Percentiles rank a stretch among this genome's conserved stretches.
These are phyloP conservation scores for Neomorphus geoffroyi DNA, from an alignment of 2,797 vertebrate genomes.

Conservation along the genomic window DNA sequence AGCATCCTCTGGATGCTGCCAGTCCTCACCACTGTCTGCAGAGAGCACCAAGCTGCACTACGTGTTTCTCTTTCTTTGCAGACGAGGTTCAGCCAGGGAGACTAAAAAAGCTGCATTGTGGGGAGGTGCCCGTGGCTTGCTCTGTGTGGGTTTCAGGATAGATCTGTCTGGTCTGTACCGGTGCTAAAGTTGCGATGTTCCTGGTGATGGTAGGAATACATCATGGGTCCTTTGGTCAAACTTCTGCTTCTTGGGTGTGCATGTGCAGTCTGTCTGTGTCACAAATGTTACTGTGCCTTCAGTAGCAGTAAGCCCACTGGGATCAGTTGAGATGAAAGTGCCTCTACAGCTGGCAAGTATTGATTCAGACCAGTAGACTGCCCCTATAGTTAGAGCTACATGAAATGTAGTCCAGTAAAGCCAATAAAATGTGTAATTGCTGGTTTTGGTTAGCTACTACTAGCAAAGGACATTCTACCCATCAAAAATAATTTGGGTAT, in stretches of 20 bases:
- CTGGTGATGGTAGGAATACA: neutral
- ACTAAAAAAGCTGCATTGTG: neutral
- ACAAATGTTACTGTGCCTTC: neutral
- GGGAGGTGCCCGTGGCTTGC: neutral
- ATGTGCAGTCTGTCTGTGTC: neutral
- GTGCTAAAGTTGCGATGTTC: rapidly evolving
- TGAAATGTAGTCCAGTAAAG: neutral
- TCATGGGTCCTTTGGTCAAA: neutral
- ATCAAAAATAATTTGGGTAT: neutral
- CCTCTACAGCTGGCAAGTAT: neutral
- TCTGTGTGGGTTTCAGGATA: neutral
- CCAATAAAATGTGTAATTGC: neutral
- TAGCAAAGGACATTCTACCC: neutral
- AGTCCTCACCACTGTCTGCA: neutral
- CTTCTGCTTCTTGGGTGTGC: neutral
- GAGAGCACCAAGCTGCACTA: rapidly evolving
- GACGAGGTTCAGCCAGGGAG: neutral
- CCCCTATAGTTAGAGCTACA: neutral
- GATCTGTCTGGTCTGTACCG: neutral
- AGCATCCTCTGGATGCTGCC: neutral
- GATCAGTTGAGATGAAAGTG: neutral
- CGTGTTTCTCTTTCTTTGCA: neutral
- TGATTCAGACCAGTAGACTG: neutral
- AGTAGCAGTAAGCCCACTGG: neutral
- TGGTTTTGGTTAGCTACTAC: neutral